Percentiles rank a stretch among this genome's conserved stretches.
These are phyloP conservation scores for Cerceris ruficornis DNA, from an alignment of 2,888 invertebrate genomes.

Conservation along the genomic window DNA sequence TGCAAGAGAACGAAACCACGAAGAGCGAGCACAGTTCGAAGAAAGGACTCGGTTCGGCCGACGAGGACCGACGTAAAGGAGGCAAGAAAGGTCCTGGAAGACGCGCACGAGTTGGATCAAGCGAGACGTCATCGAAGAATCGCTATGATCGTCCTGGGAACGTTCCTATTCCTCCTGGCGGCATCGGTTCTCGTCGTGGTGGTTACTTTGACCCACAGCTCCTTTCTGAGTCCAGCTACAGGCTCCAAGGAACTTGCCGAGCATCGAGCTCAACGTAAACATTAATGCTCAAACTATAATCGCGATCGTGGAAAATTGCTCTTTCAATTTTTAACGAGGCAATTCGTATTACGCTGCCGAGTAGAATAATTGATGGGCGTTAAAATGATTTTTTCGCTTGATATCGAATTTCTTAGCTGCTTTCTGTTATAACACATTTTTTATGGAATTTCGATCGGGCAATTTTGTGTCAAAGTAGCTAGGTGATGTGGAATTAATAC, in stretches of 20 bases:
- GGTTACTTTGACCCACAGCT: conserved; percentile 89
- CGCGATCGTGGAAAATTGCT: neutral
- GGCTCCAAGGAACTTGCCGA: conserved; percentile 82
- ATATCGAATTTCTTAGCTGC: no score
- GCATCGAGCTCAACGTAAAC: conserved; percentile 74
- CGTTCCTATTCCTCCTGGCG: conserved; percentile 88
- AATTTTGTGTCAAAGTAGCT: no score
- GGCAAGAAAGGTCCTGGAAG: conserved; percentile 81
- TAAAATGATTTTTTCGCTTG: no score
- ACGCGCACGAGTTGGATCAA: conserved; percentile 84
- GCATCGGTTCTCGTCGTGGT: conserved; percentile 90
- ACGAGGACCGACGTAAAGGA: conserved; percentile 71
- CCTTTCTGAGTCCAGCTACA: conserved; percentile 85
- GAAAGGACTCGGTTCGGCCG: conserved; percentile 91
- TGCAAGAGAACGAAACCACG: conserved; percentile 69
- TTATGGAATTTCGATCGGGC: no score
- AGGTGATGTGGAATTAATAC: no score
- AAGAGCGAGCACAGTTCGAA: conserved; percentile 81
- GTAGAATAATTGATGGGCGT: no score
- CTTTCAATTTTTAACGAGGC: neutral
- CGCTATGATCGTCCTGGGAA: conserved; percentile 88
- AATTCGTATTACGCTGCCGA: no score
- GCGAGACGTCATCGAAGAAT: conserved; percentile 87
- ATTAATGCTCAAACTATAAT: conserved; percentile 15
- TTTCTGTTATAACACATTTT: no score